phyloP scores from a whole-genome alignment of 2,113 vertebrate genomes.

The Butastur rufipennis region DNA sequence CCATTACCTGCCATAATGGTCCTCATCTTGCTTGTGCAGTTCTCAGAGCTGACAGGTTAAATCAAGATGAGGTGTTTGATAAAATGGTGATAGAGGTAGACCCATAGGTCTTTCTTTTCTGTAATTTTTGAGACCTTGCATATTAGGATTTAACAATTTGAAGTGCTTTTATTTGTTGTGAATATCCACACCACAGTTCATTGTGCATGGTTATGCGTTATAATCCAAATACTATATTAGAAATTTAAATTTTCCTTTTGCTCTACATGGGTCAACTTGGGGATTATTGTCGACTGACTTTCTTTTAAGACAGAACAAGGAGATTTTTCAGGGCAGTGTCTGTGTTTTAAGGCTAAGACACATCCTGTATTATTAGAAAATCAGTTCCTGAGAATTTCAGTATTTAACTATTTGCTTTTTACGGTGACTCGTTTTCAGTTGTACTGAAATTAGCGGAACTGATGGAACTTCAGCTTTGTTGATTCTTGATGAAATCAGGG shows the following conservation, averaged over 20 bases:
- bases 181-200: not conserved
- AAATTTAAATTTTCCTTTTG: not conserved
- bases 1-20: not conserved
- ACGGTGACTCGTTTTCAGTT: not conserved
- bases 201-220: not conserved
- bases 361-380: not conserved
- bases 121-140: not conserved
- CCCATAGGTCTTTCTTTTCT: not conserved
- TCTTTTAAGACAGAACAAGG: not conserved
- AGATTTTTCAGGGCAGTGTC: not conserved
- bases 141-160: not conserved
- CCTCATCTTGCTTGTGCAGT: not conserved
- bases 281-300: not conserved
- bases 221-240: not conserved
- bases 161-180: not conserved
- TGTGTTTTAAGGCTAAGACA: not conserved
- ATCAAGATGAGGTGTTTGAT: not conserved
- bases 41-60: not conserved
- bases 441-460: not conserved
- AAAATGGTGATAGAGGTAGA: not conserved
- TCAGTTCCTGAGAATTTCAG: not conserved
- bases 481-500: not conserved
- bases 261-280: accelerated
- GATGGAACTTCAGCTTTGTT: not conserved
- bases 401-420: not conserved